phyloP scores from a whole-genome alignment of 1,140 invertebrate species.

The Thaumatotibia leucotreta region DNA sequence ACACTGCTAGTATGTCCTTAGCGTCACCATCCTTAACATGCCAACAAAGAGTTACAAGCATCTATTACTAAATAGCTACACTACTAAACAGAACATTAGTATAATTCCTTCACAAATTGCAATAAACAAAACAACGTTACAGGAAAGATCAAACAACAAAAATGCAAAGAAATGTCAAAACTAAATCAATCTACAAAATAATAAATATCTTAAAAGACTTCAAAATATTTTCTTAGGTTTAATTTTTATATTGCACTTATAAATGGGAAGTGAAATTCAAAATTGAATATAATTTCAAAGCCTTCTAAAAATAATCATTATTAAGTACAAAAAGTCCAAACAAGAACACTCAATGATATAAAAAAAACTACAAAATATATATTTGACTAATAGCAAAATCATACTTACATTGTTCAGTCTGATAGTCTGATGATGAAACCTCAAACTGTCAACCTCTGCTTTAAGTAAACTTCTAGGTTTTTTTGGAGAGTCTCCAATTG shows the following conservation, averaged over 20 bases:
- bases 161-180: constrained; percentile 13
- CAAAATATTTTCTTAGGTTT: background rate
- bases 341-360: background rate
- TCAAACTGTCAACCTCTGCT: constrained; percentile 84
- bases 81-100: constrained; percentile 6
- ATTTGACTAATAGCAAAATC: no score
- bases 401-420: constrained; percentile 47
- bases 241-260: background rate
- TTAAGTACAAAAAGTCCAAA: constrained; percentile 19
- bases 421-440: constrained; percentile 80
- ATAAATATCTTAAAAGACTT: no score
- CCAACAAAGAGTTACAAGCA: constrained; percentile 69
- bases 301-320: background rate
- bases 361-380: constrained; percentile 15
- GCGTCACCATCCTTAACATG: constrained; percentile 79
- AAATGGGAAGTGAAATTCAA: no score
- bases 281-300: constrained; percentile 8
- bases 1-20: constrained; percentile 80
- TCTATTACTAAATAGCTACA: constrained; percentile 30
- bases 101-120: background rate
- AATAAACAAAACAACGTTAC: no score
- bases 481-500: constrained; percentile 82
- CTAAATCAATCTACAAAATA: constrained; percentile 8
- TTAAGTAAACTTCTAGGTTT: constrained; percentile 85
- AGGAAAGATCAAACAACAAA: no score